Base-by-base conservation (phyloP, 2,113 vertebrate genomes). In the Oncorhynchus clarkii region DNA sequence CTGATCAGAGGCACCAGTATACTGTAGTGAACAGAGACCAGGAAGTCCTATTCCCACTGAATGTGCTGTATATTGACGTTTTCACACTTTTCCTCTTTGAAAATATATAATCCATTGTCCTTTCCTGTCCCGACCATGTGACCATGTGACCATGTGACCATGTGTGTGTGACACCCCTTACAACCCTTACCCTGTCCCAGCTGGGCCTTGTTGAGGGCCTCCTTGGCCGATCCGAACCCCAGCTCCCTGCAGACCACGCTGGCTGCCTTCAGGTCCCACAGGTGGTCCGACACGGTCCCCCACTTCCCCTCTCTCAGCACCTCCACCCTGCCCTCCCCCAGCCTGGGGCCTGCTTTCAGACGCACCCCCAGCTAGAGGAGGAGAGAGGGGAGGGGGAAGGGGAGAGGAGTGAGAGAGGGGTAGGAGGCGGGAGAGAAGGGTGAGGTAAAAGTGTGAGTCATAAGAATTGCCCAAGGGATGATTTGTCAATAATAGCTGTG, bases 211-310 rank as follows among this genome's bases (percentile, higher is more conserved):
- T 80, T 84, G 16, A 97, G 88, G 14, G 95, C 98, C 75, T 99
- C 95, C 69, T 90, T 94, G 0, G 98, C 98, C 0, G 96, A 95
- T 49, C 98, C 98, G 0, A 94, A 99, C 73, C 98, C 98, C 72
- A 99, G 93, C 86, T 99, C 96, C 20, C 98, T 95, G 75, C 98
- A 99, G 80, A 97, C 95, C 13, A 99, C 94, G 0, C 94, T 97
- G 90, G 98, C 97, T 0, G 96, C 95, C 0, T 80, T 3, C 71
- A 98, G 86, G 90, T 96, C 94, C 98, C 98, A 99, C 72, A 92
- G 89, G 75, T 96, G 96, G 87, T 97, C 96, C 64, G 96, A 99
- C 57, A 99, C 89, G 0, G 96, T 95, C 57, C 98, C 98, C 98
- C 98, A 99, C 85, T 98, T 95, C 9, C 93, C 94, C 1, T 96